Base-by-base conservation (phyloP, 1,140 invertebrate genomes). In the Rhagoletis zephyria region DNA sequence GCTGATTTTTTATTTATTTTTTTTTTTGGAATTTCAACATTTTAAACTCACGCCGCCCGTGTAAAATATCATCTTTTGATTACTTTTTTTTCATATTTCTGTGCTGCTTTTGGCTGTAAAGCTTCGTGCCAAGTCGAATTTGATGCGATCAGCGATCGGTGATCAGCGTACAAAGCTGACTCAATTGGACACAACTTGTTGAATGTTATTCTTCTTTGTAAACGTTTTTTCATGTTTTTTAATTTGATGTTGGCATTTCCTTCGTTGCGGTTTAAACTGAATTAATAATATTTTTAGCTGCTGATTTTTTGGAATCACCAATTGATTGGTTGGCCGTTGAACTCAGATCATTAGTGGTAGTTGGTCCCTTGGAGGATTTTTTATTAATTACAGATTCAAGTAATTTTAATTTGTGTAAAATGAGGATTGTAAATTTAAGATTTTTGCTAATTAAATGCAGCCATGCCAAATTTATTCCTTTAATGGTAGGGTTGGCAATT, bases 161-260 rank as follows among this genome's bases (percentile, higher is more conserved):
- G 3, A 81, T 19, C 48, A 30, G 74, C 19, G 48, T 9, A 81
- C 19, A 81, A 56, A 19, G 48, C n/a, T 59, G n/a, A 81, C n/a
- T 56, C 74, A 81, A 30, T 81, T 51, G 70, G 14, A 9, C 45
- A 42, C 9, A 74, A 74, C 45, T 51, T 74, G 70, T 74, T 48
- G 16, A 42, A 16, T 48, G 45, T 70, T 45, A 12, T 70, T 70
- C 14, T 56, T n/a, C 14, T 59, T 14, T 56, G 42, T 81, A 10
- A 56, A 56, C 30, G n/a, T 19, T 81, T 51, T 19, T 81, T 63
- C 61, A 16, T 14, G 16, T 4, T 63, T 48, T 3, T 40, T 45
- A 45, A 45, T 56, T 56, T 10, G 10, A 48, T 0, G 3, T 14
- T 4, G 42, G 9, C 42, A 74, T 74, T 81, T 81, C 74, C 74